Percentiles rank a stretch among this genome's conserved stretches.
phyloP scores from a whole-genome alignment of 1,140 invertebrate genomes.

The Solenopsis fugax region DNA sequence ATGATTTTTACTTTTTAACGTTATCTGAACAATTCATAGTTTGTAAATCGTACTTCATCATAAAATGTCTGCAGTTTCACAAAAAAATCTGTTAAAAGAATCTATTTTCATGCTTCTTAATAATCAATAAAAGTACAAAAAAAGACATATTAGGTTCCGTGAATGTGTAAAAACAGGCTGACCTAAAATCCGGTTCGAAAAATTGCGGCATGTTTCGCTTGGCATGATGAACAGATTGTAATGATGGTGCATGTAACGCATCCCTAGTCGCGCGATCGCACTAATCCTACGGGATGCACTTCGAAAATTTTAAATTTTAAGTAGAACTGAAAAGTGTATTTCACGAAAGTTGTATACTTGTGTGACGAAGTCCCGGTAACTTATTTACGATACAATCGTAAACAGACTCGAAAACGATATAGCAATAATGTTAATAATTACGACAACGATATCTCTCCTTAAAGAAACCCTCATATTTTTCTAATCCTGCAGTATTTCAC shows the following conservation, averaged over 20 bases:
- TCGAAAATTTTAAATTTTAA: conserved; percentile 46
- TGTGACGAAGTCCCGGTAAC: conserved; percentile 28
- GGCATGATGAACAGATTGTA: conserved; percentile 55
- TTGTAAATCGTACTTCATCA: background rate
- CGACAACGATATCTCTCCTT: background rate
- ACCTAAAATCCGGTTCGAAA: conserved; percentile 4
- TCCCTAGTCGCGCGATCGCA: background rate
- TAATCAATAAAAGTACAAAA: conserved; percentile 40
- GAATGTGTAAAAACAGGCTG: background rate
- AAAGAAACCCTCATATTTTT: background rate
- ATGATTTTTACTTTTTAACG: background rate
- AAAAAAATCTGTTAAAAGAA: conserved; percentile 15
- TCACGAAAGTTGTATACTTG: conserved; percentile 33
- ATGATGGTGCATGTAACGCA: background rate
- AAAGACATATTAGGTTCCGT: background rate
- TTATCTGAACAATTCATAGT: conserved; percentile 7
- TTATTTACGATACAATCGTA: conserved; percentile 46
- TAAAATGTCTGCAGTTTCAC: background rate
- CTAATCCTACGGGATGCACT: conserved; percentile 43
- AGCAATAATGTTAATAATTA: background rate
- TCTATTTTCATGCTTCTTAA: conserved; percentile 26
- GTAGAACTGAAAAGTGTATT: conserved; percentile 15
- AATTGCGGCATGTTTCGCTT: conserved; percentile 6
- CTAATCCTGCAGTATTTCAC: background rate
- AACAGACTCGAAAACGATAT: background rate